These are phyloP conservation scores for Heteromormyrus szaboi DNA, from an alignment of 2,797 vertebrate species.

Conservation along the genomic window DNA sequence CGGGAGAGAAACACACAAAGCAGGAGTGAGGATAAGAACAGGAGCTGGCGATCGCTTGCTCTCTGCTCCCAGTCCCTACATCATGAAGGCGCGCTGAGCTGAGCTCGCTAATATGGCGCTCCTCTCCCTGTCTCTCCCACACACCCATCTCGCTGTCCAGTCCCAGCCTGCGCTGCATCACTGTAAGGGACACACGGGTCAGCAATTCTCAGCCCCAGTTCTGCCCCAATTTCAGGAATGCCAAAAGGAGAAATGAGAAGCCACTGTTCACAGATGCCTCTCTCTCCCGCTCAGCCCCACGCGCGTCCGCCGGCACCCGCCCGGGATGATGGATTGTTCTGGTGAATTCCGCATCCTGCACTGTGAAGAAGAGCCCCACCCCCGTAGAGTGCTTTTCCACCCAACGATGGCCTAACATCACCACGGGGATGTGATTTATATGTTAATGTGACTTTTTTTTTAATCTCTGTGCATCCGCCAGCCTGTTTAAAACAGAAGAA, in stretches of 20 bases:
- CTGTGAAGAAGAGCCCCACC: constrained; percentile 36
- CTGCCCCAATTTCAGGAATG: not conserved
- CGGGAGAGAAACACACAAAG: not conserved
- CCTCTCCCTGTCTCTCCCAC: not conserved
- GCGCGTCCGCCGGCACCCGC: constrained; percentile 49
- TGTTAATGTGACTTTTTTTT: not conserved
- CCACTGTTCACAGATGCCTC: not conserved
- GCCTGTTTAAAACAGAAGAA: not conserved
- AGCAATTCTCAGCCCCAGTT: not conserved
- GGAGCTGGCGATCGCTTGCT: not conserved
- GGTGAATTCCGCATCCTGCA: constrained; percentile 40
- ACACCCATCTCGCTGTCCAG: not conserved
- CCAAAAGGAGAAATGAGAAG: not conserved
- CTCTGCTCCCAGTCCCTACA: not conserved
- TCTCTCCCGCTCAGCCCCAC: constrained; percentile 31
- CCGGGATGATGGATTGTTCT: constrained; percentile 66
- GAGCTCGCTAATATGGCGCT: not conserved
- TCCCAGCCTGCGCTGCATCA: not conserved
- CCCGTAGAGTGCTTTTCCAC: constrained; percentile 62
- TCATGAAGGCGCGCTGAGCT: not conserved
- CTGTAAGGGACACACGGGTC: not conserved
- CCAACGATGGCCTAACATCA: constrained; percentile 63
- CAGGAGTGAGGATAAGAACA: not conserved
- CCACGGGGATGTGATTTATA: constrained; percentile 30
- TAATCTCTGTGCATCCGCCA: not conserved